Evolutionary conservation across 1,140 invertebrate species (phyloP), one percentile per base, ranked within the genome.

Genomic region (Hyposmocoma kahamanoa): DNA sequence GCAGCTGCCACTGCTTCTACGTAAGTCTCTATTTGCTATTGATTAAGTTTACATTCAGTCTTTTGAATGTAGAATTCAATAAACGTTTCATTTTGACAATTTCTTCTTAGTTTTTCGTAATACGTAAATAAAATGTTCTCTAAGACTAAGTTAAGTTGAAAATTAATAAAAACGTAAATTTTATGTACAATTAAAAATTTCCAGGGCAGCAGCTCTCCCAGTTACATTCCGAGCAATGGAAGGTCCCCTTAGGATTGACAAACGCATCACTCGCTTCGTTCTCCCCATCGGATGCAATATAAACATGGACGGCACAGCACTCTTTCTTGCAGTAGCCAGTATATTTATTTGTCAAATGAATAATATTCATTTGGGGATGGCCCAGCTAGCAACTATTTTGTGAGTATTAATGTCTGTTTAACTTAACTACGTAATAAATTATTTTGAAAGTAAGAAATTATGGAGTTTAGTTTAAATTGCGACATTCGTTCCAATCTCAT

Each of bases 321-420:
- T 98, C 5, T 98, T 97, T 77, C 91, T 98, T 11, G 90, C 95
- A 0, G 90, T 96, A 0, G 94, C 96, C 3, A 93, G 95, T 26
- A 91, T 97, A 54, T 98, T 98, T 78, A 93, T 98, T 26, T 96
- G 96, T 26, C 96, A 98, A 84, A 95, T 97, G 90, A 94, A 96
- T 62, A 92, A 92, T 44, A 93, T 96, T 60, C 78, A 87, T 15
- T 83, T 98, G 13, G 91, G 92, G 21, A 89, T 94, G 54, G 93
- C 93, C 2, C 94, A 96, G 70, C 87, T 95, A 0, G 87, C 94
- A 34, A 95, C 94, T 9, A 91, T 96, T 20, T 91, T 93, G 91
- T 96, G 84, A 91, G 92, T 89, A 1, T 17, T 36, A 13, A 17
- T 36, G n/a, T n/a, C n/a, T n/a, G n/a, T n/a, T n/a, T n/a, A n/a